Conservation (phyloP, 1,140 invertebrate genomes). For the Thereuonema tuberculata region DNA sequence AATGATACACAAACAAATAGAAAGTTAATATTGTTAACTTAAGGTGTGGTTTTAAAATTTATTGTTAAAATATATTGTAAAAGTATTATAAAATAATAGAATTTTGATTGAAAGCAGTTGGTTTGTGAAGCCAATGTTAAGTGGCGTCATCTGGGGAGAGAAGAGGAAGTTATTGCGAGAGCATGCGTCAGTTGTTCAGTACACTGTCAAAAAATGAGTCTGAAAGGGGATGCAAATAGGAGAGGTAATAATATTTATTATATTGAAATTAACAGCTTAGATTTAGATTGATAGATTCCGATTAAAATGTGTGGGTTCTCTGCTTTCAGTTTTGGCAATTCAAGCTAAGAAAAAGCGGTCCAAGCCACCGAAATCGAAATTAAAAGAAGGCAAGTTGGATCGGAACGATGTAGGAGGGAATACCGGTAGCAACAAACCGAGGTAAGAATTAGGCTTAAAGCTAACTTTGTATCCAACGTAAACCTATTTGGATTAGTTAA, state of each 20-base stretch:
- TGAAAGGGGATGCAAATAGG: background rate
- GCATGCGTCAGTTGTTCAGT: background rate
- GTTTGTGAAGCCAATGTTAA: too few relatives aligned
- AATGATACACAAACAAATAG: too few relatives aligned
- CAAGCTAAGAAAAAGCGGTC: slow-evolving; percentile 34
- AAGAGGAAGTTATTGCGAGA: too few relatives aligned
- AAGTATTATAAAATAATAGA: too few relatives aligned
- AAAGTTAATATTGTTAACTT: too few relatives aligned
- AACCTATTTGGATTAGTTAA: too few relatives aligned
- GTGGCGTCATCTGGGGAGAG: too few relatives aligned
- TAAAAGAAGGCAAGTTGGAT: slow-evolving; percentile 6
- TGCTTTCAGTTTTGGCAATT: slow-evolving; percentile 29
- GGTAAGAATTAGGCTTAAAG: background rate
- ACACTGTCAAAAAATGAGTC: background rate
- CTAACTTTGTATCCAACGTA: too few relatives aligned
- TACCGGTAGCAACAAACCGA: background rate
- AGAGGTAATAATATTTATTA: background rate
- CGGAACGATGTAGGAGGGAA: background rate
- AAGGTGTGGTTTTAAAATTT: too few relatives aligned
- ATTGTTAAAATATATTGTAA: too few relatives aligned
- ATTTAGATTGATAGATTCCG: background rate
- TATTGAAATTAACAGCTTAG: background rate
- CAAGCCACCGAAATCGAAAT: slow-evolving; percentile 24
- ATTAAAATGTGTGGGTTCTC: background rate
- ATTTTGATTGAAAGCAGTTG: too few relatives aligned